Base-by-base conservation (phyloP, 53 echinoderm and acorn worm genomes). In the Holothuria leucospilota region DNA sequence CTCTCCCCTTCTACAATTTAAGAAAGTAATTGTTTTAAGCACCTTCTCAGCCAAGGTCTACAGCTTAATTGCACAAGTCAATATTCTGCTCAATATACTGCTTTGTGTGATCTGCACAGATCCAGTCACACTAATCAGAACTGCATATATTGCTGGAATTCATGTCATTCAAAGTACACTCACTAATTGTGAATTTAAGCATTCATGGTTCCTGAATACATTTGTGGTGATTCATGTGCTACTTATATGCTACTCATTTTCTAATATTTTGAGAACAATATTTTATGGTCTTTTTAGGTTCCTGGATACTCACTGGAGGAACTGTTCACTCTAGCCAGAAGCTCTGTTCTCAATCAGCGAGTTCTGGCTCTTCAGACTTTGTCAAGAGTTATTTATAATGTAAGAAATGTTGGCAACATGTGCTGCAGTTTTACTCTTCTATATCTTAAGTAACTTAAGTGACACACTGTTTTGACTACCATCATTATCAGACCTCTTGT, bases 241-340 rank as follows among this genome's bases (percentile, higher is more conserved):
- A 2, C 20, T 49, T 8, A 78, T 24, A 29, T 46, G 0, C 13
- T 80, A 25, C 13, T 80, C 58, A 70, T 39, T 26, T 16, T 29
- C 6, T 1, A 18, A n/a, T 70, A 63, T 14, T 40, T 38, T 26
- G 53, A 11, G 34, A 20, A 69, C 68, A 20, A 23, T 84, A 29
- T 39, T 18, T 29, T 25, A 24, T 46, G 21, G 13, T 56, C 18
- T 30, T 15, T 8, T 78, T 13, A 97, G 98, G 88, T 93, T 29
- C 95, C 98, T 29, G 98, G 95, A 5, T 97, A 97, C 46, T 91
- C 94, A 12, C 78, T 97, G 68, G 95, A 97, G 59, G 98, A 97
- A 70, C 77, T 97, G 39, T 97, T 97, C 72, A 89, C 93, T 23
- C 65, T 97, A 53, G 93, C 91, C 42, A 80, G 98, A 15, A 97